Percentiles rank a stretch among this genome's conserved stretches.
Evolutionary conservation across 2,888 invertebrate species (phyloP).

Genomic region (Volucella inanis): DNA sequence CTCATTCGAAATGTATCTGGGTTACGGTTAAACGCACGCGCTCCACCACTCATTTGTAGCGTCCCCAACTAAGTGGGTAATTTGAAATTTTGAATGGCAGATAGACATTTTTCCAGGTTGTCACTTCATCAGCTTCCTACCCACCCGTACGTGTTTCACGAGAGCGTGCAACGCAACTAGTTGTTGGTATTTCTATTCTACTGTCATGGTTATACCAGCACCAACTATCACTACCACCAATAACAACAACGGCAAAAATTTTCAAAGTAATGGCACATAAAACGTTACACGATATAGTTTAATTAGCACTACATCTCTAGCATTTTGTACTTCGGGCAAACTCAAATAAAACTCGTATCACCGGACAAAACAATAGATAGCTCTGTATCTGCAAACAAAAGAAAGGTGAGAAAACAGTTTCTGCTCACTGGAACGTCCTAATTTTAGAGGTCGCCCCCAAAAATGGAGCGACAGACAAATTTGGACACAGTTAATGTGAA

Average conservation of each 20-base stretch:
- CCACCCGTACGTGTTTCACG: background rate
- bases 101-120: constrained; percentile 47
- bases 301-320: constrained; percentile 52
- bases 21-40: constrained; percentile 37
- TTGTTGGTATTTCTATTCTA: constrained; percentile 4
- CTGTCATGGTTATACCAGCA: too few species aligned
- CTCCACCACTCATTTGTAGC: background rate
- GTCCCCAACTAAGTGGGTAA: constrained; percentile 48
- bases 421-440: constrained; percentile 32
- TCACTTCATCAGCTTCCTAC: constrained; percentile 1
- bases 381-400: constrained; percentile 1
- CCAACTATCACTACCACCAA: background rate
- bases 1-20: constrained; percentile 61
- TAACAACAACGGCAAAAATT: constrained; percentile 4
- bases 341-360: background rate
- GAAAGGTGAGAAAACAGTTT: constrained; percentile 4
- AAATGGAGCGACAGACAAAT: constrained; percentile 31
- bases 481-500: constrained; percentile 30
- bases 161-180: constrained; percentile 34
- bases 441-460: constrained; percentile 36
- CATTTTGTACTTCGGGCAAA: background rate
- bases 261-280: constrained; percentile 21
- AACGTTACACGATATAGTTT: constrained; percentile 28
- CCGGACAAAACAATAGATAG: background rate
- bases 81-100: constrained; percentile 47